Evolutionary conservation across 1,140 invertebrate species (phyloP), one percentile per base, ranked within the genome.

Genomic region (Apocrypta bakeri): DNA sequence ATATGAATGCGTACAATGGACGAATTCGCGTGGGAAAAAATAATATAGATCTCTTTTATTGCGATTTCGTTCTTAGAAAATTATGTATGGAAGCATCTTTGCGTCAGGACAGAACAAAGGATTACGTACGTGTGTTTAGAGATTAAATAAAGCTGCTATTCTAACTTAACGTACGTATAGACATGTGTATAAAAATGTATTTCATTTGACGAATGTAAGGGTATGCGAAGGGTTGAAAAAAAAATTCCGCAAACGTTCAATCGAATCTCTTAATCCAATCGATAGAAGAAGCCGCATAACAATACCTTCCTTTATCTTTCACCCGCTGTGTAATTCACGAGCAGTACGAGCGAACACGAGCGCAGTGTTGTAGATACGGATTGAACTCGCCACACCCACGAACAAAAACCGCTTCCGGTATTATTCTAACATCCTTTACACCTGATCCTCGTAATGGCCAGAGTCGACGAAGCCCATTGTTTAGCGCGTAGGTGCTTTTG

Each of bases 21-120:
- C 40, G 61, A 66, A 77, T 77, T 77, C 33, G 68, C 42, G 11
- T 12, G 63, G 40, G 33, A 68, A 77, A 77, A 66, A 4, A 37
- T 37, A 37, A n/a, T n/a, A 77, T 77, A 68, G 33, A 66, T 42
- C n/a, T 8, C 40, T 3, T 37, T 4, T 37, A 37, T 56, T 17
- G 48, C 48, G n/a, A 21, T 56, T 4, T 56, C 8, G 48, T n/a
- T 56, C 14, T 56, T 6, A 56, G 48, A 56, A 56, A 56, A 56
- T 56, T 56, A 56, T 17, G 17, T 56, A 56, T 21, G 48, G 21
- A n/a, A 56, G 48, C 17, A 56, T 2, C 21, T 4, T 4, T 37
- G 33, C 33, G 3, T 37, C 9, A 37, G 42, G 48, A 56, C 17
- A 56, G 2, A n/a, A 56, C 48, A n/a, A 56, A 56, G 17, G 17